Conservation (phyloP, 1,140 invertebrate genomes). For the Tribolium madens region DNA sequence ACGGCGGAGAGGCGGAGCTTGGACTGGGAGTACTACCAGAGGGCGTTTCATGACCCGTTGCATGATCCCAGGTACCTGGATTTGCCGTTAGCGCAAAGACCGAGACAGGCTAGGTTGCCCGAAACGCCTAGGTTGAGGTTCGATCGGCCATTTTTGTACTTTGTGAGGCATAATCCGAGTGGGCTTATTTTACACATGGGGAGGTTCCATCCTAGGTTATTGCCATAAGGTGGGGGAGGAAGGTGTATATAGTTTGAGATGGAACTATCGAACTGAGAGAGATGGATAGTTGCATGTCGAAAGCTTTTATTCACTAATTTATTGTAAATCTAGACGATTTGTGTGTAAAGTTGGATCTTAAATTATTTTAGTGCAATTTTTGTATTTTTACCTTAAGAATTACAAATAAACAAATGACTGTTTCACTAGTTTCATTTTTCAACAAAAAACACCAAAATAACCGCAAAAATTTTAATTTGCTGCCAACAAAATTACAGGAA, state of each 20-base stretch:
- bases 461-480: no score
- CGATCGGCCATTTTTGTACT: conserved; percentile 87
- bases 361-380: conserved; percentile 7
- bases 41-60: conserved; percentile 73
- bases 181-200: conserved; percentile 88
- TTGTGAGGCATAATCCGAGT: conserved; percentile 87
- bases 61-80: conserved; percentile 73
- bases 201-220: conserved; percentile 83
- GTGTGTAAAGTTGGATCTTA: neutral
- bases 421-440: neutral
- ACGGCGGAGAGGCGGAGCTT: conserved; percentile 65
- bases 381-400: neutral
- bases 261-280: conserved; percentile 20
- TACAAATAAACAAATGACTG: neutral
- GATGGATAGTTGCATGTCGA: conserved; percentile 41
- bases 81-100: conserved; percentile 75
- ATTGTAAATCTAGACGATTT: conserved; percentile 17
- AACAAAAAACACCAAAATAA: no score
- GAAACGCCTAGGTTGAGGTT: conserved; percentile 81
- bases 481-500: no score
- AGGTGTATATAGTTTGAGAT: conserved; percentile 42
- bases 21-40: conserved; percentile 68
- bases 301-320: conserved; percentile 30
- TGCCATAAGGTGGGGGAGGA: conserved; percentile 68
- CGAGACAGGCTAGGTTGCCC: conserved; percentile 77